Evolutionary conservation across 2,113 vertebrate species (phyloP).

Genomic region (Sorex fumeus): DNA sequence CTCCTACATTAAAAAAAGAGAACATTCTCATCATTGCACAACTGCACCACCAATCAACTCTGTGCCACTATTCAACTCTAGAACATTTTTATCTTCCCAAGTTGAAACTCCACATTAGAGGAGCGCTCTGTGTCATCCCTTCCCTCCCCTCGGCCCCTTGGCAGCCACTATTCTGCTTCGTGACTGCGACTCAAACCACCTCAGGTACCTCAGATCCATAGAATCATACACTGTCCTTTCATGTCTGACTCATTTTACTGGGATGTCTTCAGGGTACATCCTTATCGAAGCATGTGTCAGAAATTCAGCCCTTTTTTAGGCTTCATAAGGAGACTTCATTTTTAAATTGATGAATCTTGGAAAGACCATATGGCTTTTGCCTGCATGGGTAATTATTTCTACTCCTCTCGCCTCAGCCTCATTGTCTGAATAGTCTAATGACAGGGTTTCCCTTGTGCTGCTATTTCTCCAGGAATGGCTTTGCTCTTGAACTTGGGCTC

Average conservation of each 20-base stretch:
- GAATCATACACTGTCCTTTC: not conserved
- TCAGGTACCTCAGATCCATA: not conserved
- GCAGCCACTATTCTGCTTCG: not conserved
- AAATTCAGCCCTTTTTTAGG: conserved; percentile 61
- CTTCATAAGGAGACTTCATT: conserved; percentile 67
- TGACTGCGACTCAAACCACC: not conserved
- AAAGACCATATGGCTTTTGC: conserved; percentile 63
- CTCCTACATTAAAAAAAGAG: no score
- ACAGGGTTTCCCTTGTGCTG: not conserved
- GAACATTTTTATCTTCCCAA: not conserved
- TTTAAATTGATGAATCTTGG: conserved; percentile 73
- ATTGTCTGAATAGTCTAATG: conserved; percentile 51
- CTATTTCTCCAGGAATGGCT: conserved; percentile 4
- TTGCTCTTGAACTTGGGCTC: conserved; percentile 56
- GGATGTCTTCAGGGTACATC: conserved; percentile 46
- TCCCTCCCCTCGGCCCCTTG: not conserved
- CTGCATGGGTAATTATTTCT: conserved; percentile 60
- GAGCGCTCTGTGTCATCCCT: not conserved
- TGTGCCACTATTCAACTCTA: not conserved
- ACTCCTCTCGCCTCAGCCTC: conserved; percentile 19
- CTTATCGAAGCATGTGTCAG: conserved; percentile 44
- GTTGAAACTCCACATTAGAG: not conserved
- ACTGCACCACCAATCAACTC: not conserved
- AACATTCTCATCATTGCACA: not conserved
- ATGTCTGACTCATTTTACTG: conserved; percentile 10